Conservation (phyloP, 2,113 vertebrate species). For the Eretmochelys imbricata region DNA sequence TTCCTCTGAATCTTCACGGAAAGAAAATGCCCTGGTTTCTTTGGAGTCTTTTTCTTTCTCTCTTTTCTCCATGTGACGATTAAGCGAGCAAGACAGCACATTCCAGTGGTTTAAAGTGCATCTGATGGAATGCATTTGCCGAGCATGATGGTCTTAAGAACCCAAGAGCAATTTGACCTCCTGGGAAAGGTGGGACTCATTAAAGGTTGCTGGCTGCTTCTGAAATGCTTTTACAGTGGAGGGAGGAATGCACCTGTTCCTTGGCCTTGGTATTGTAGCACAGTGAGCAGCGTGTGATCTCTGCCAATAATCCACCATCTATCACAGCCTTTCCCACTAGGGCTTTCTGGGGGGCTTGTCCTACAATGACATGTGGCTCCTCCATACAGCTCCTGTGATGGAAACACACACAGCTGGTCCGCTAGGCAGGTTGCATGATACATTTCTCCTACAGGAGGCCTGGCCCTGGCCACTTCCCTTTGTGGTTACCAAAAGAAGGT, state of each 20-base stretch:
- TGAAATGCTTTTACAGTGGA: background rate
- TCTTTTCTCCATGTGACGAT: background rate
- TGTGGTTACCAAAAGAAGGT: background rate
- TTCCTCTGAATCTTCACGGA: background rate
- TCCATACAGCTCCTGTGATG: too few species aligned
- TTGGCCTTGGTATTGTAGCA: accelerated
- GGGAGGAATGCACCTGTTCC: background rate
- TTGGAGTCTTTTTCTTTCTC: accelerated
- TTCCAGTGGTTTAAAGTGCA: accelerated
- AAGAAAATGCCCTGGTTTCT: background rate
- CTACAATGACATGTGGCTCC: background rate
- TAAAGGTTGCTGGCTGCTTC: background rate
- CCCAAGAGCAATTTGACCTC: background rate
- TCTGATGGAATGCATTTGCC: background rate
- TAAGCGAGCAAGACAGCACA: background rate
- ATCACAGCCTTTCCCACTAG: background rate
- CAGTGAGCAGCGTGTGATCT: background rate
- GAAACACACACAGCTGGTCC: background rate
- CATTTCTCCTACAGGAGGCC: background rate
- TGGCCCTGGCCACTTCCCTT: too few species aligned
- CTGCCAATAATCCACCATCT: background rate
- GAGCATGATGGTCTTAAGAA: background rate
- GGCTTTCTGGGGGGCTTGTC: background rate
- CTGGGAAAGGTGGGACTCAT: background rate
- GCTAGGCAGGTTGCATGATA: background rate